Evolutionary conservation across 2,888 invertebrate species (phyloP).

Genomic region (Ennomos quercinarius): DNA sequence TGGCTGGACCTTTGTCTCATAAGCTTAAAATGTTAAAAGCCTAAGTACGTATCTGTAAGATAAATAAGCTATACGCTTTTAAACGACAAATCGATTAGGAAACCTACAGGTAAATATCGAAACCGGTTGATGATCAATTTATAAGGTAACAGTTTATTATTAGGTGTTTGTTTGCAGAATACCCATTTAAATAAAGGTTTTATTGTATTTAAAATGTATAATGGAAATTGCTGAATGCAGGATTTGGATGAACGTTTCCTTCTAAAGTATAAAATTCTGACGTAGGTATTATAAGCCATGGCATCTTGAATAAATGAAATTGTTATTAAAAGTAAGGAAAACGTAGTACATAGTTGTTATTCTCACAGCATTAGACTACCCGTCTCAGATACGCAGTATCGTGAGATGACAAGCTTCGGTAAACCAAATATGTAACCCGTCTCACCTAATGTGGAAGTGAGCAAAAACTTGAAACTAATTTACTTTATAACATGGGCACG

Average conservation of each 20-base stretch:
- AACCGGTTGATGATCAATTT: not conserved
- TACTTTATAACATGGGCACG: constrained; percentile 20
- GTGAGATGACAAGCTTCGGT: constrained; percentile 36
- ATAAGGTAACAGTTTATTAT: too few species aligned
- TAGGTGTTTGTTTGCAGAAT: not conserved
- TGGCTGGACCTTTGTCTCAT: constrained; percentile 29
- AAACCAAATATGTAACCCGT: constrained; percentile 72
- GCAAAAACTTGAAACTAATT: constrained; percentile 54
- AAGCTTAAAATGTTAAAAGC: constrained; percentile 1
- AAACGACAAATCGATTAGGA: not conserved
- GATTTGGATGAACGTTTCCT: too few species aligned
- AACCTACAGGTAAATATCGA: not conserved
- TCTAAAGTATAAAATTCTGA: too few species aligned
- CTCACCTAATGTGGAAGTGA: constrained; percentile 54
- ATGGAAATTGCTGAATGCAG: too few species aligned
- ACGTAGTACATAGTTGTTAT: constrained; percentile 48
- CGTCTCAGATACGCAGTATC: constrained; percentile 48
- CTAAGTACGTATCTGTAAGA: not conserved
- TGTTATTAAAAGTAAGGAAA: constrained; percentile 44
- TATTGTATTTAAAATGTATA: too few species aligned
- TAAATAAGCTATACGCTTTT: not conserved
- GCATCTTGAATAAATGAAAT: constrained; percentile 4
- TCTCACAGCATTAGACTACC: constrained; percentile 50
- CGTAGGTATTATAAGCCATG: not conserved
- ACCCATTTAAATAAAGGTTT: not conserved